Evolutionary conservation across 2,888 invertebrate genomes (phyloP).

Genomic region (Agriopis leucophaearia): DNA sequence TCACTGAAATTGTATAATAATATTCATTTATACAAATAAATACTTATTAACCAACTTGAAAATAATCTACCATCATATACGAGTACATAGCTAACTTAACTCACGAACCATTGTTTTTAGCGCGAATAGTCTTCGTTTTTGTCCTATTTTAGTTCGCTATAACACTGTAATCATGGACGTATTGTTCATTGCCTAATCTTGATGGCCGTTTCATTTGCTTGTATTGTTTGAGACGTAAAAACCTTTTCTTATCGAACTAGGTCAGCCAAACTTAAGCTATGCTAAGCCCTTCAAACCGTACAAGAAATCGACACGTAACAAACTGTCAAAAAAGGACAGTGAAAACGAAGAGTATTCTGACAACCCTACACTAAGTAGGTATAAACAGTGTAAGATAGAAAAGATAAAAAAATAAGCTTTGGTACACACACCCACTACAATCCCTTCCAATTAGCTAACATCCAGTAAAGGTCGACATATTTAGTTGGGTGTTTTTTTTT

Average conservation of each 20-base stretch:
- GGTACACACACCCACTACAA: no score
- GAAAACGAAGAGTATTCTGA: background rate
- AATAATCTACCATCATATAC: background rate
- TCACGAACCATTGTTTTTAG: conserved; percentile 9
- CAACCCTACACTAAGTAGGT: no score
- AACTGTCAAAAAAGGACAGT: background rate
- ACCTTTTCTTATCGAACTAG: conserved; percentile 30
- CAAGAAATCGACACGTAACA: background rate
- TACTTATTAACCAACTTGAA: background rate
- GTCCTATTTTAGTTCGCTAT: conserved; percentile 19
- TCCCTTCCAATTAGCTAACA: conserved; percentile 5
- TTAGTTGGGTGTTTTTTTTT: no score
- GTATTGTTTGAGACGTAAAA: conserved; percentile 26
- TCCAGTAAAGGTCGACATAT: background rate
- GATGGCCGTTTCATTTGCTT: conserved; percentile 30
- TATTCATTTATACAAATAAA: background rate
- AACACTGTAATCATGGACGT: conserved; percentile 27
- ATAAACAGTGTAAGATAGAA: no score
- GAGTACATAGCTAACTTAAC: background rate
- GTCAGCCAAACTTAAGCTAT: conserved; percentile 16
- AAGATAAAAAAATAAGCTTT: no score
- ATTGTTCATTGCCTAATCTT: conserved; percentile 36
- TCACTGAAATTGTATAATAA: background rate
- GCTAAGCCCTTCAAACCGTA: background rate
- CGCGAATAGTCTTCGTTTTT: conserved; percentile 8